These are phyloP conservation scores for Clostera curtula DNA, from an alignment of 2,888 invertebrate genomes.

Conservation along the genomic window DNA sequence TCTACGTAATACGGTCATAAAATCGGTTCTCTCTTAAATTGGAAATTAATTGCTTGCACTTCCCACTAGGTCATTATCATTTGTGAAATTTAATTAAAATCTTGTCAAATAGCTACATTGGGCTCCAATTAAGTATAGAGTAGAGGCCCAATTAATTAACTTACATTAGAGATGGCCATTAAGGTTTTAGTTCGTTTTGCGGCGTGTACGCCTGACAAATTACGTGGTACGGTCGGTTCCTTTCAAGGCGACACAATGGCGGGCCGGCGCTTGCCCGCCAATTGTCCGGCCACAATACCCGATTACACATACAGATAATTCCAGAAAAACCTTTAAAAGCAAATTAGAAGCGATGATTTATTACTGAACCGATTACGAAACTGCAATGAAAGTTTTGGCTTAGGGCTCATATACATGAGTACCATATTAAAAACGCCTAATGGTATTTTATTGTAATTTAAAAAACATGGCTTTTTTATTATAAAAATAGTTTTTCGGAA, in stretches of 20 bases:
- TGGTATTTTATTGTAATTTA: neutral
- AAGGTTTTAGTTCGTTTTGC: slow-evolving; percentile 48
- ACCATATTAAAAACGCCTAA: neutral
- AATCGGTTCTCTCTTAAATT: slow-evolving; percentile 2
- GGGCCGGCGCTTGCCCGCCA: slow-evolving; percentile 35
- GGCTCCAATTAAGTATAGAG: slow-evolving; percentile 47
- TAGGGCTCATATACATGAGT: slow-evolving; percentile 16
- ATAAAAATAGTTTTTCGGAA: too few relatives aligned
- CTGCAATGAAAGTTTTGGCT: slow-evolving; percentile 33
- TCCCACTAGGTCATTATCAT: slow-evolving; percentile 23
- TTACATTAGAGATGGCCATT: slow-evolving; percentile 47
- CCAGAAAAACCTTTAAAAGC: slow-evolving; percentile 72
- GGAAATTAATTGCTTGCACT: slow-evolving; percentile 20
- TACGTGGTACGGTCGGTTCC: slow-evolving; percentile 41
- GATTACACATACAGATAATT: slow-evolving; percentile 65
- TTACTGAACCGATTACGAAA: slow-evolving; percentile 60
- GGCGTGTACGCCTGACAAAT: slow-evolving; percentile 56
- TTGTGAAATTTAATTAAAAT: slow-evolving; percentile 19
- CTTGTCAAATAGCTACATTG: slow-evolving; percentile 31
- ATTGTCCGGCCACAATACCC: slow-evolving; percentile 59
- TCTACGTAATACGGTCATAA: too few relatives aligned
- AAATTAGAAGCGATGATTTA: slow-evolving; percentile 73
- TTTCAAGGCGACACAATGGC: slow-evolving; percentile 49
- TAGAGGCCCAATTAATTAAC: slow-evolving; percentile 60
- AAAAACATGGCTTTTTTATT: too few relatives aligned